Base-by-base conservation (phyloP, 2,888 invertebrate species). In the Dendrolimus pini region DNA sequence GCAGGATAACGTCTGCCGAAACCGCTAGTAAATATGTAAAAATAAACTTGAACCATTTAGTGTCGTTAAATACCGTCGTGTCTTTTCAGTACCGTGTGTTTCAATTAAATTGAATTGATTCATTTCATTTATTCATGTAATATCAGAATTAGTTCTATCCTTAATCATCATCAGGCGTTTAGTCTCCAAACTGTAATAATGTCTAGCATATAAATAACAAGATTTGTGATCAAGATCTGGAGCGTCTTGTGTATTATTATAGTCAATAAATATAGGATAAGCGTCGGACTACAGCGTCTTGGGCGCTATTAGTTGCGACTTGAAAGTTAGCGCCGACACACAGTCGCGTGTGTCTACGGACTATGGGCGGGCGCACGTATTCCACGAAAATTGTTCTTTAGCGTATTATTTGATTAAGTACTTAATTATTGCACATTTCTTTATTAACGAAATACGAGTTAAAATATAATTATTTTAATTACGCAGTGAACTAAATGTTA, bases 121-220 rank as follows among this genome's bases (percentile, higher is more conserved):
- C 30, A 30, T 3, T 3, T 30, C 30, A 30, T 30, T 30, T 30
- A 30, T 30, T 30, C 30, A 30, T 30, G 30, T 30, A 30, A 30
- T 30, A 30, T 30, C 30, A 30, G 30, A 30, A 30, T 30, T 30
- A 3, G 30, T 30, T 30, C 30, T 30, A 30, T 30, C 30, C 30
- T 30, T 30, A 30, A 30, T 30, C 30, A 30, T 30, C 6, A 30
- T 30, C 30, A 30, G 30, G 47, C 47, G 12, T 9, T 47, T 47
- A 47, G 12, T 47, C 12, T 47, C 47, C 47, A 12, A 47, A 47
- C 47, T 47, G 47, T 47, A 47, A 54, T 54, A 47, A 54, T 41
- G 12, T 47, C 47, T 12, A 47, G 64, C 70, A 67, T 85, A 86
- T 82, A 84, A 85, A 87, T 88, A 89, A 78, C 75, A 77, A 78